phyloP scores from a whole-genome alignment of 2,113 vertebrate species.

The Porphyrio hochstetteri region DNA sequence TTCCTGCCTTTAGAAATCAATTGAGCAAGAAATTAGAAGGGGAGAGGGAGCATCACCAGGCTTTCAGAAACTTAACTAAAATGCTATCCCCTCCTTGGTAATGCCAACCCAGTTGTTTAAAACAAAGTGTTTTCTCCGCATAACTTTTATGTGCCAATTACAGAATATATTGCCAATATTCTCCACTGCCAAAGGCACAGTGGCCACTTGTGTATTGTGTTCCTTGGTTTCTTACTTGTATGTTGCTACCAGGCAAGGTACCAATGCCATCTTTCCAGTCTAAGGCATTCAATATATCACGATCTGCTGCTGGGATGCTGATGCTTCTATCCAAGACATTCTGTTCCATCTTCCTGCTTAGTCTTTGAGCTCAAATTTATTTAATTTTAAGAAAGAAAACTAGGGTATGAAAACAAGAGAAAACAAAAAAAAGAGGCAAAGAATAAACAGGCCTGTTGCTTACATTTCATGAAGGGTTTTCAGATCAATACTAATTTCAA shows the following conservation, averaged over 20 bases:
- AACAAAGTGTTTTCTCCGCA: not conserved
- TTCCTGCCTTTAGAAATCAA: conserved; percentile 1
- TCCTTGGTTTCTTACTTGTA: conserved; percentile 71
- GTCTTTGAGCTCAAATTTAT: not conserved
- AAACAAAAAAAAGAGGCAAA: conserved; percentile 2
- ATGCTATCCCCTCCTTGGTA: not conserved
- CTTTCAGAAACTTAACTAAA: not conserved
- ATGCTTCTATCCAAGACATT: not conserved
- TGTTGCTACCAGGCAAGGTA: conserved; percentile 82
- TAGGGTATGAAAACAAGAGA: not conserved
- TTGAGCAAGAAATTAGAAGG: not conserved
- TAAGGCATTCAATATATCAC: conserved; percentile 78
- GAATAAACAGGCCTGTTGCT: not conserved
- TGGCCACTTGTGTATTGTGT: not conserved
- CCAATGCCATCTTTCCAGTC: conserved; percentile 85
- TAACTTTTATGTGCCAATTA: not conserved
- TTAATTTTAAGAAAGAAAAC: conserved; percentile 26
- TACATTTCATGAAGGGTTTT: not conserved
- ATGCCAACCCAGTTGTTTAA: not conserved
- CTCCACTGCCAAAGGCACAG: not conserved
- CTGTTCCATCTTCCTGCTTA: conserved; percentile 35
- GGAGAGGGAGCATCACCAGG: not conserved
- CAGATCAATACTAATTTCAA: not conserved
- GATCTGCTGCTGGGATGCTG: conserved; percentile 66
- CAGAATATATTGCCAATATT: not conserved